phyloP scores from a whole-genome alignment of 2,797 vertebrate species.

The Kryptopterus vitreolus region DNA sequence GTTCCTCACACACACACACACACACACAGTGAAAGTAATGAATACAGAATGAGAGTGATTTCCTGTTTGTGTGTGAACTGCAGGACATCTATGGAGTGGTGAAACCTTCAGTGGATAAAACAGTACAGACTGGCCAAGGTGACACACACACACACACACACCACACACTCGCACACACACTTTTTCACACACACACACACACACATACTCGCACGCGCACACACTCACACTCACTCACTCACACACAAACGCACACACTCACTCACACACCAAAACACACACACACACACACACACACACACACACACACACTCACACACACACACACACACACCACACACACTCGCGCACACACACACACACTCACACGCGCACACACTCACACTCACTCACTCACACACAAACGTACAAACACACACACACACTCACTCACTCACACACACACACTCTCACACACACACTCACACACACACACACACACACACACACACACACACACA shows the following conservation, averaged over 20 bases:
- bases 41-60: not conserved
- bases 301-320: not conserved
- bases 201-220: not conserved
- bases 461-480: not conserved
- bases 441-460: not conserved
- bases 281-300: constrained; percentile 4
- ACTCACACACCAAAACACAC: not conserved
- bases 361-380: not conserved
- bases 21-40: not conserved
- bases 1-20: not conserved
- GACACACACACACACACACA: constrained; percentile 46
- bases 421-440: not conserved
- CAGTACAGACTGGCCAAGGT: constrained; percentile 77
- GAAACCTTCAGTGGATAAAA: constrained; percentile 78
- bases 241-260: not conserved
- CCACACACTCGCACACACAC: not conserved
- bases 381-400: too few relatives aligned
- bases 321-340: too few relatives aligned
- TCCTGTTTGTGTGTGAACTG: constrained; percentile 37
- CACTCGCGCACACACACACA: not conserved
- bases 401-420: not conserved
- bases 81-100: constrained; percentile 72
- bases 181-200: not conserved
- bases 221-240: not conserved
- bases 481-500: not conserved